Evolutionary conservation across 2,113 vertebrate species (phyloP).

Genomic region (Aspiorhynchus laticeps): DNA sequence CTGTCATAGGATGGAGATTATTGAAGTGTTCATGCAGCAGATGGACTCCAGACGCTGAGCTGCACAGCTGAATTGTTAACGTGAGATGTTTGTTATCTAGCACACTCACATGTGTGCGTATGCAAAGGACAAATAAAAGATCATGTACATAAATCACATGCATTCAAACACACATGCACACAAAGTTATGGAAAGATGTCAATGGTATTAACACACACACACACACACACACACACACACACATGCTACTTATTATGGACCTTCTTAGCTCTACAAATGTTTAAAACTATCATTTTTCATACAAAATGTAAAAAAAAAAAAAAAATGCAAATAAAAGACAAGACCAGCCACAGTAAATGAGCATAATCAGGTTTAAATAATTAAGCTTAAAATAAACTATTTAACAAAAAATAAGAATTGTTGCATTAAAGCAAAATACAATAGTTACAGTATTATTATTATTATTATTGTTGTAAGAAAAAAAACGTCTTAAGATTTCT

Average conservation of each 20-base stretch:
- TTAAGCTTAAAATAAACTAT: conserved; percentile 77
- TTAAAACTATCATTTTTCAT: conserved; percentile 53
- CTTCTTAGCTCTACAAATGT: not conserved
- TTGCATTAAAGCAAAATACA: conserved; percentile 75
- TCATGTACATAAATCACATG: conserved; percentile 51
- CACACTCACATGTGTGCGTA: conserved; percentile 51
- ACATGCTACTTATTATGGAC: conserved; percentile 46
- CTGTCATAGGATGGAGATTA: conserved; percentile 40
- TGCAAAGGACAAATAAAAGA: conserved; percentile 40
- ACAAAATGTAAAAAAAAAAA: conserved; percentile 68
- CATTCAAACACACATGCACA: not conserved
- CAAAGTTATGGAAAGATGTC: conserved; percentile 1
- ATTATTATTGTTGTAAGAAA: conserved; percentile 63
- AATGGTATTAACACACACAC: conserved; percentile 1
- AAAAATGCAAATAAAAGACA: conserved; percentile 62
- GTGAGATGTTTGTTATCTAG: conserved; percentile 45
- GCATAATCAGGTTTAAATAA: conserved; percentile 77
- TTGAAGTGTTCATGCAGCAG: not conserved
- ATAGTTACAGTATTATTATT: conserved; percentile 72
- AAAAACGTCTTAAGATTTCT: conserved; percentile 78
- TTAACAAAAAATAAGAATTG: conserved; percentile 73
- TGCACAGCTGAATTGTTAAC: conserved; percentile 62
- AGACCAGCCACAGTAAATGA: conserved; percentile 59
- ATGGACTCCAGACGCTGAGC: conserved; percentile 56
- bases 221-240: not conserved